A percentile compares a stretch with the other conserved stretches of the same genome.
Evolutionary conservation across 2,797 vertebrate species (phyloP).

Genomic region (Loriculus beryllinus): DNA sequence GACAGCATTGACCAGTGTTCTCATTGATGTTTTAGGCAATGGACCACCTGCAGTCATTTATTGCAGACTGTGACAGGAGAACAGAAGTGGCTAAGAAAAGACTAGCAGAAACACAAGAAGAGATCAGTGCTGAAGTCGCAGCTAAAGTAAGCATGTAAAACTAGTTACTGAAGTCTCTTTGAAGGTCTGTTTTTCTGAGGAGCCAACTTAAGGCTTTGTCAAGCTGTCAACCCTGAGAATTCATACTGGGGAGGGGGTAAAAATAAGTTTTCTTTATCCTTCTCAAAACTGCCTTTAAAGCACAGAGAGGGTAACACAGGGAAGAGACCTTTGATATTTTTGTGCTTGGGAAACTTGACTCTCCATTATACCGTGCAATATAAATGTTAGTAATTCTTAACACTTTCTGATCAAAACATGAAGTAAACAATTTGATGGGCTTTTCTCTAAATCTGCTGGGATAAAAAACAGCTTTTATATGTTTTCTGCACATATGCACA

Average conservation of each 20-base stretch:
- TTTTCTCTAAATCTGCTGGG: background rate
- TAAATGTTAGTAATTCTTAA: background rate
- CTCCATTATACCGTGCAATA: background rate
- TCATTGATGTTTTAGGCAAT: constrained; percentile 81
- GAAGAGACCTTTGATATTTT: background rate
- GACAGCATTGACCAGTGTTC: constrained; percentile 17
- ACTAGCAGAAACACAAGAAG: constrained; percentile 95
- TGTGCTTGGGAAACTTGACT: background rate
- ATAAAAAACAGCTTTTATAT: fast-evolving
- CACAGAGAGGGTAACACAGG: background rate
- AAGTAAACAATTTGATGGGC: background rate
- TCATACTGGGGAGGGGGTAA: background rate
- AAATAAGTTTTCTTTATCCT: background rate
- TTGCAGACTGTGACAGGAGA: constrained; percentile 94
- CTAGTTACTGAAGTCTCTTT: background rate
- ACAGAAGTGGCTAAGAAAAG: constrained; percentile 97
- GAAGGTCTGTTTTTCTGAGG: background rate
- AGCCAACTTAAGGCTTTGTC: background rate
- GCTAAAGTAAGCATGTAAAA: constrained; percentile 84
- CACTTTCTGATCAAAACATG: background rate
- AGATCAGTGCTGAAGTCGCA: constrained; percentile 97
- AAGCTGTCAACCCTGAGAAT: background rate
- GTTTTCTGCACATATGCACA: background rate
- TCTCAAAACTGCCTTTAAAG: background rate
- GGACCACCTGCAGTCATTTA: constrained; percentile 97